Evolutionary conservation across 1,140 invertebrate genomes (phyloP).

Genomic region (Nymphalis io): DNA sequence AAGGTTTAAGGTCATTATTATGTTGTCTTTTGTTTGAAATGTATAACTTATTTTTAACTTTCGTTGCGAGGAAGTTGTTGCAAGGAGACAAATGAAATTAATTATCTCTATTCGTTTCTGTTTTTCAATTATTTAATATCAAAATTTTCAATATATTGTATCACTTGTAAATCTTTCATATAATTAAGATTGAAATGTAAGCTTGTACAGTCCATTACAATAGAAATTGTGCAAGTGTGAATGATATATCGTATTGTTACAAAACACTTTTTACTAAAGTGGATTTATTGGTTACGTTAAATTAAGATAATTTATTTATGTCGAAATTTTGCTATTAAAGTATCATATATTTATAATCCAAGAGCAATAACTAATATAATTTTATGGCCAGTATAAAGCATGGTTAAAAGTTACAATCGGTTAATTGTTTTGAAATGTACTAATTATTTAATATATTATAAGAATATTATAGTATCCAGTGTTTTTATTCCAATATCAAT

Average conservation of each 20-base stretch:
- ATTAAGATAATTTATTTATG: neutral
- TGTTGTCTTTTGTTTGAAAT: constrained; percentile 14
- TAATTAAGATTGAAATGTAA: constrained; percentile 22
- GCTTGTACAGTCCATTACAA: constrained; percentile 11
- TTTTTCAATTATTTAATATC: constrained; percentile 4
- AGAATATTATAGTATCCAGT: neutral
- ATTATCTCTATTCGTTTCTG: constrained; percentile 8
- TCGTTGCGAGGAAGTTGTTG: constrained; percentile 9
- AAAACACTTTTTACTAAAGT: neutral
- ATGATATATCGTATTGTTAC: neutral
- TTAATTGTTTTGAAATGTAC: neutral
- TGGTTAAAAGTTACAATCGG: too few relatives aligned
- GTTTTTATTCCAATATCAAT: neutral
- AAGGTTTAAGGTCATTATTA: constrained; percentile 21
- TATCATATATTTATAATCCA: too few relatives aligned
- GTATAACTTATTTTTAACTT: constrained; percentile 6
- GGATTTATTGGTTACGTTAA: neutral
- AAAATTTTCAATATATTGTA: constrained; percentile 17
- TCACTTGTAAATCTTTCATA: constrained; percentile 26
- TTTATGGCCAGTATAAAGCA: too few relatives aligned
- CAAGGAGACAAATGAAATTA: constrained; percentile 11
- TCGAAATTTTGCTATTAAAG: too few relatives aligned
- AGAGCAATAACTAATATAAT: too few relatives aligned
- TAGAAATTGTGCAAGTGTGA: constrained; percentile 11
- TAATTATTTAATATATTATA: neutral